phyloP scores from a whole-genome alignment of 1,140 invertebrate species.

The Monochamus saltuarius region DNA sequence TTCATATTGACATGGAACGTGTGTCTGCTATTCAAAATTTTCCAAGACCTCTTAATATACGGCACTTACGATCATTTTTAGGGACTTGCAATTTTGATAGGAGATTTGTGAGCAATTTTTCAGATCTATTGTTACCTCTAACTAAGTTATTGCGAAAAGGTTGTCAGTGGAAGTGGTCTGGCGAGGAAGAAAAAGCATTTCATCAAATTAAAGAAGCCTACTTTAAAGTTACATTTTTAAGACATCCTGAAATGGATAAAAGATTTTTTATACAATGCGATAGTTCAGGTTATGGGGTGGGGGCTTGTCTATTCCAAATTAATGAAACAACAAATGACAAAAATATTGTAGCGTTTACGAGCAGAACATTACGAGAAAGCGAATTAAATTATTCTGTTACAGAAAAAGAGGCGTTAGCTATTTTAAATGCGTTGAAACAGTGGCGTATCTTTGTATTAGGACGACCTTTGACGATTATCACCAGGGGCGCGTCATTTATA shows the following conservation, averaged over 20 bases:
- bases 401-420: constrained; percentile 3
- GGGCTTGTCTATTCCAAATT: neutral
- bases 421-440: neutral
- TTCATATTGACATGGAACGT: neutral
- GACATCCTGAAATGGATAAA: neutral
- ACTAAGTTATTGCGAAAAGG: neutral
- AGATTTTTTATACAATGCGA: neutral
- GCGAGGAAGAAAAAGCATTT: neutral
- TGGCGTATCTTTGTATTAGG: constrained; percentile 5
- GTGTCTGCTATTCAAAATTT: neutral
- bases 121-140: neutral
- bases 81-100: no score
- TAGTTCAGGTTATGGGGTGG: constrained; percentile 4
- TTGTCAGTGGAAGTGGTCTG: neutral
- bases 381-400: neutral
- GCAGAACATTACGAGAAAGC: neutral
- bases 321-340: neutral
- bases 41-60: neutral
- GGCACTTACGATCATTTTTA: neutral
- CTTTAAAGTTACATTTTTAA: neutral
- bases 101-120: neutral
- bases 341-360: constrained; percentile 4
- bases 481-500: no score
- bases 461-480: neutral
- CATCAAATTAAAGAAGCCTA: neutral